Evolutionary conservation across 2,113 vertebrate species (phyloP).

Genomic region (Periophthalmodon schlosseri): DNA sequence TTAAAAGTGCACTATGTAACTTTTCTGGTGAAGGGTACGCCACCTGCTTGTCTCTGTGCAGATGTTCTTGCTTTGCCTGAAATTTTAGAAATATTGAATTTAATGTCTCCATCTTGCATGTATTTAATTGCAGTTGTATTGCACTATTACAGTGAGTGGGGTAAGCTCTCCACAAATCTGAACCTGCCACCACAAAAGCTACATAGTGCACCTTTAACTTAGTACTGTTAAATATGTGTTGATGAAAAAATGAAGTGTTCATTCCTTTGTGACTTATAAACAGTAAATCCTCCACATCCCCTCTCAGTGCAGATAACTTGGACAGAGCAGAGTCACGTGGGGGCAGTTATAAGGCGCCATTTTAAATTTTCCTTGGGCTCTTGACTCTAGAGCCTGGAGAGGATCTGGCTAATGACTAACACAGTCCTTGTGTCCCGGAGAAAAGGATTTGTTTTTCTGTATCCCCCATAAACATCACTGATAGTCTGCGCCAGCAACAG

Average conservation of each 20-base stretch:
- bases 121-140: too few relatives aligned
- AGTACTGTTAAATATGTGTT: not conserved
- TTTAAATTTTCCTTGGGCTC: constrained; percentile 33
- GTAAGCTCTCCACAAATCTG: too few relatives aligned
- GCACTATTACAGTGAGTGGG: too few relatives aligned
- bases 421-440: constrained; percentile 18
- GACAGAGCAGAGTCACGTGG: constrained; percentile 12
- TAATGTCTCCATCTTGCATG: too few relatives aligned
- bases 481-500: constrained; percentile 44
- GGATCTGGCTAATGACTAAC: constrained; percentile 25
- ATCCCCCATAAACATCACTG: constrained; percentile 35
- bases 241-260: not conserved
- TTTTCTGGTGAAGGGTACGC: not conserved
- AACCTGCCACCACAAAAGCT: too few relatives aligned
- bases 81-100: too few relatives aligned
- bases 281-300: constrained; percentile 32
- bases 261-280: constrained; percentile 53
- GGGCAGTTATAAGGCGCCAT: constrained; percentile 8
- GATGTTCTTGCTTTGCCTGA: too few relatives aligned
- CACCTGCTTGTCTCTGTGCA: not conserved
- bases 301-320: constrained; percentile 33
- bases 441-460: constrained; percentile 47
- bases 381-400: constrained; percentile 6
- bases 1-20: not conserved
- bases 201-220: not conserved